Evolutionary conservation across 2,888 invertebrate species (phyloP).

Genomic region (Tenthredo amoena): DNA sequence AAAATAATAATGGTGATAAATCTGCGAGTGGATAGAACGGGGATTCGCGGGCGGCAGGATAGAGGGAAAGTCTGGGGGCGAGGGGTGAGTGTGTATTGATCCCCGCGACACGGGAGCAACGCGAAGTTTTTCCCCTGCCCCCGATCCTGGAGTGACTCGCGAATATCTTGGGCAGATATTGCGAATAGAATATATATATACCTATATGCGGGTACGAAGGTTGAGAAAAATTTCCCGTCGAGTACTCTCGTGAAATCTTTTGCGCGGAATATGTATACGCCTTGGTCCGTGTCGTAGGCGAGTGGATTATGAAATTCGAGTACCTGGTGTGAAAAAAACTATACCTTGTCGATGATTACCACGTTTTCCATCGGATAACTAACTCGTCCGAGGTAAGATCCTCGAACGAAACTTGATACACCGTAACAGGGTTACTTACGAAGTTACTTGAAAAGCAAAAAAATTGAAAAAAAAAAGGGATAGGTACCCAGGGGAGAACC

Average conservation of each 20-base stretch:
- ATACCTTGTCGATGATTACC: neutral
- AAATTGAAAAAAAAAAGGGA: neutral
- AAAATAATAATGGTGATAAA: slow-evolving; percentile 64
- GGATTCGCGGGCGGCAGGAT: slow-evolving; percentile 32
- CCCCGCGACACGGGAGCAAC: slow-evolving; percentile 24
- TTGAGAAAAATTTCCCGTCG: neutral
- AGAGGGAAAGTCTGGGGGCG: slow-evolving; percentile 7
- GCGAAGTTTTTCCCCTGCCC: neutral
- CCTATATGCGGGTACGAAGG: neutral
- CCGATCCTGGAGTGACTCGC: neutral
- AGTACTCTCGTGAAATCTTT: neutral
- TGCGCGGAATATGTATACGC: neutral
- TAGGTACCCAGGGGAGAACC: neutral
- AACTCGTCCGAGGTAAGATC: neutral
- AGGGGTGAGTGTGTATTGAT: slow-evolving; percentile 50
- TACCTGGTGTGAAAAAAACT: neutral
- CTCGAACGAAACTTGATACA: slow-evolving; percentile 2
- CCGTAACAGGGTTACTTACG: neutral
- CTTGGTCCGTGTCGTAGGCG: neutral
- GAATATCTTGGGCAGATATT: slow-evolving; percentile 35
- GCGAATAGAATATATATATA: neutral
- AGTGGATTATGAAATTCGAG: slow-evolving; percentile 2
- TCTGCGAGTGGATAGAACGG: slow-evolving; percentile 46
- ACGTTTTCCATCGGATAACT: neutral
- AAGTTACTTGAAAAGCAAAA: neutral